Base-by-base conservation (phyloP, 2,888 invertebrate genomes). In the Eupithecia subfuscata region DNA sequence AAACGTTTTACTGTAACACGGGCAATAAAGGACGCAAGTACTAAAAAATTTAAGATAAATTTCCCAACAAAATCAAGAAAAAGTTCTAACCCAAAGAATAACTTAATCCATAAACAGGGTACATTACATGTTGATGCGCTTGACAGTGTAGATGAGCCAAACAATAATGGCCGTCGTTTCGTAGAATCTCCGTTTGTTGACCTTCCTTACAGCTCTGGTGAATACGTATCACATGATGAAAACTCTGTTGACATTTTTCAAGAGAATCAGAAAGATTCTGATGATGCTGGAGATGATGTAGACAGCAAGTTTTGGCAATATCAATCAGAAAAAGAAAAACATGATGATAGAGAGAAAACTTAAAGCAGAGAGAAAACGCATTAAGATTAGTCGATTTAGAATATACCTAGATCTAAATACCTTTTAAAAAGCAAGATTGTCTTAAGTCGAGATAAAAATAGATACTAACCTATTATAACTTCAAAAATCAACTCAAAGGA, bases 151-250 rank as follows among this genome's bases (percentile, higher is more conserved):
- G n/a, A 40, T 37, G 34, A 11, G 1, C n/a, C 65, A n/a, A 40
- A 22, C 12, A 67, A n/a, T n/a, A 67, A 67, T 67, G 40, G n/a
- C 1, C 65, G 34, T n/a, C 65, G 65, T n/a, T 67, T 37, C 40
- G 37, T 67, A 40, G 65, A 67, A 67, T 67, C 65, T 22, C 65
- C 65, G 40, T 67, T 67, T 69, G 45, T 45, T 48, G 18, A n/a
- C n/a, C 18, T 67, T 37, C 65, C 34, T 7, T 37, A 67, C n/a
- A 67, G 30, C 12, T 67, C 37, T 37, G n/a, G 65, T 12, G 65
- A 67, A 67, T 67, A 67, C 12, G 40, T 40, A 37, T 67, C 65
- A n/a, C 65, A 18, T 11, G 65, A 67, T 40, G 40, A 67, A n/a
- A 67, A 40, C 22, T 9, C 3, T 7, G 22, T 37, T 37, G 65